Evolutionary conservation across 2,888 invertebrate species (phyloP).

Genomic region (Silvanus unidentatus): DNA sequence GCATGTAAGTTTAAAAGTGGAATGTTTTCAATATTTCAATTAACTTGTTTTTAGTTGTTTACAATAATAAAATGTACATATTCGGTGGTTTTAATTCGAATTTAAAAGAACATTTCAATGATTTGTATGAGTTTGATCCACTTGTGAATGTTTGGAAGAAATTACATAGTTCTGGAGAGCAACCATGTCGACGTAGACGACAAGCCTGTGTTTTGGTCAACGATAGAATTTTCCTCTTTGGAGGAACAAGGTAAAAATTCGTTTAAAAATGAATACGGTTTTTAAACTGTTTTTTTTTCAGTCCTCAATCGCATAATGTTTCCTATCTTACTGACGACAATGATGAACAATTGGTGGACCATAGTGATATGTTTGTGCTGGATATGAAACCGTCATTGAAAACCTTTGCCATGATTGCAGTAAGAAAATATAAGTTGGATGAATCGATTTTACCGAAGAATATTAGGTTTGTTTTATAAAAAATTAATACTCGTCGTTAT

Average conservation of each 20-base stretch:
- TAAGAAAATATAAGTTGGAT: constrained; percentile 61
- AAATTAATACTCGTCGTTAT: no score
- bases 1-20: constrained; percentile 62
- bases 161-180: constrained; percentile 53
- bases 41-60: constrained; percentile 56
- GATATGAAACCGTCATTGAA: constrained; percentile 73
- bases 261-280: neutral
- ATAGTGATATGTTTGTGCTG: constrained; percentile 75
- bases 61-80: constrained; percentile 71
- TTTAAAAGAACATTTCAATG: constrained; percentile 72
- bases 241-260: constrained; percentile 73
- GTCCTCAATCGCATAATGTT: constrained; percentile 17
- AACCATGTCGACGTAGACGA: constrained; percentile 63
- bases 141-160: constrained; percentile 56
- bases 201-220: constrained; percentile 76
- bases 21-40: neutral
- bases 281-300: constrained; percentile 10
- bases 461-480: constrained; percentile 60
- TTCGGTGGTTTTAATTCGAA: constrained; percentile 88
- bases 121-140: constrained; percentile 70
- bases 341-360: constrained; percentile 60
- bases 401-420: constrained; percentile 63
- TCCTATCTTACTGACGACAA: constrained; percentile 10
- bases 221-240: constrained; percentile 75
- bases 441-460: constrained; percentile 58